Evolutionary conservation across 2,113 vertebrate species (phyloP).

Genomic region (Tinamus guttatus): DNA sequence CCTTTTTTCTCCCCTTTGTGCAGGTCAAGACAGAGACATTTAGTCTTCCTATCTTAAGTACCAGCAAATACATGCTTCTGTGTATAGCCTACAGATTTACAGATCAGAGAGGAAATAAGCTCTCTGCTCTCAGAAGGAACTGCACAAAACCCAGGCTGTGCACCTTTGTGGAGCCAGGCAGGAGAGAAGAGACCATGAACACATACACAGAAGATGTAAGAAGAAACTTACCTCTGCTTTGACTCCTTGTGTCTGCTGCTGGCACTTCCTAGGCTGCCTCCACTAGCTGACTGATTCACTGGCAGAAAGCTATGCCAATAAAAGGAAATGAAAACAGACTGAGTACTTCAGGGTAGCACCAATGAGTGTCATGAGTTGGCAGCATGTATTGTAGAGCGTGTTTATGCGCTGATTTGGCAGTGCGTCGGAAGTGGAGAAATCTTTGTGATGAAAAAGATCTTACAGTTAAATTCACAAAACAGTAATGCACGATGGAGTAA

Average conservation of each 20-base stretch:
- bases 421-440: slow-evolving; percentile 26
- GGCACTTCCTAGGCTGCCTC: background rate
- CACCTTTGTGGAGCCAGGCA: background rate
- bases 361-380: slow-evolving; percentile 33
- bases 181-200: background rate
- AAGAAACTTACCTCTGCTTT: slow-evolving; percentile 18
- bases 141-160: background rate
- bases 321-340: slow-evolving; percentile 51
- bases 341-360: slow-evolving; percentile 18
- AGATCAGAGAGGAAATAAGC: background rate
- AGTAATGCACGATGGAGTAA: background rate
- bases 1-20: background rate
- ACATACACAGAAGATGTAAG: background rate
- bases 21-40: background rate
- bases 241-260: background rate
- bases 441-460: slow-evolving; percentile 3
- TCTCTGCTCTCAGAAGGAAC: background rate
- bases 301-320: background rate
- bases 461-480: background rate
- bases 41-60: background rate
- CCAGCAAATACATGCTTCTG: background rate
- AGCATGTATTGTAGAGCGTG: background rate
- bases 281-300: slow-evolving; percentile 50
- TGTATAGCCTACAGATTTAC: background rate
- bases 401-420: slow-evolving; percentile 21